phyloP scores from a whole-genome alignment of 2,797 vertebrate species.

The Rhadinocentrus ornatus region DNA sequence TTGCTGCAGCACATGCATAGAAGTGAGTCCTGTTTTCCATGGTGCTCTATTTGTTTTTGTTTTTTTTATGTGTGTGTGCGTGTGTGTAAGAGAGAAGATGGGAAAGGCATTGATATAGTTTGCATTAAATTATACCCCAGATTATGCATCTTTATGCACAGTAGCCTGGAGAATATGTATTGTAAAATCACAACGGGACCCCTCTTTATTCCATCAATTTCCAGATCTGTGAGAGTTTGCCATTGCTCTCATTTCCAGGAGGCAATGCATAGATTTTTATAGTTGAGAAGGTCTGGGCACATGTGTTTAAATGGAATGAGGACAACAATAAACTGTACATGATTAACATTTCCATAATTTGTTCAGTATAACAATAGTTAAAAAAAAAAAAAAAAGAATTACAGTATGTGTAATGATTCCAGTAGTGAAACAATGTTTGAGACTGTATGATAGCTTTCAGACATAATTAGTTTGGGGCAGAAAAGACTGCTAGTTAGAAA shows the following conservation, averaged over 20 bases:
- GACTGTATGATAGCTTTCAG: background rate
- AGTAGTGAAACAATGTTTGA: background rate
- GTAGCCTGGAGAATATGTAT: constrained; percentile 55
- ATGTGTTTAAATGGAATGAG: background rate
- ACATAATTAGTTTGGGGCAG: background rate
- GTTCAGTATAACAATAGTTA: too few species aligned
- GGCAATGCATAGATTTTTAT: background rate
- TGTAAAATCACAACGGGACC: constrained; percentile 45
- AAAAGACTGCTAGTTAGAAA: background rate
- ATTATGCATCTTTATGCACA: constrained; percentile 67
- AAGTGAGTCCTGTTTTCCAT: constrained; percentile 63
- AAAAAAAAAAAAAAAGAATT: too few species aligned
- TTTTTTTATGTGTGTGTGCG: too few species aligned
- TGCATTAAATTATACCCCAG: constrained; percentile 69
- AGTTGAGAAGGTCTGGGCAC: background rate
- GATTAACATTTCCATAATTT: background rate
- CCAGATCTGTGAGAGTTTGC: constrained; percentile 25
- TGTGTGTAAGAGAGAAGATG: constrained; percentile 21
- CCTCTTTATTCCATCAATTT: constrained; percentile 59
- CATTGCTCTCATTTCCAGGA: constrained; percentile 26
- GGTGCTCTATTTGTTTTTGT: constrained; percentile 57
- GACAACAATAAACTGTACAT: background rate
- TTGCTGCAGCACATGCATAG: constrained; percentile 68
- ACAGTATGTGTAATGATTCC: background rate
- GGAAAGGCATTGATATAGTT: constrained; percentile 50